Evolutionary conservation across 1,140 invertebrate genomes (phyloP), one percentile per base, ranked within the genome.

Genomic region (Aphidius gifuensis): DNA sequence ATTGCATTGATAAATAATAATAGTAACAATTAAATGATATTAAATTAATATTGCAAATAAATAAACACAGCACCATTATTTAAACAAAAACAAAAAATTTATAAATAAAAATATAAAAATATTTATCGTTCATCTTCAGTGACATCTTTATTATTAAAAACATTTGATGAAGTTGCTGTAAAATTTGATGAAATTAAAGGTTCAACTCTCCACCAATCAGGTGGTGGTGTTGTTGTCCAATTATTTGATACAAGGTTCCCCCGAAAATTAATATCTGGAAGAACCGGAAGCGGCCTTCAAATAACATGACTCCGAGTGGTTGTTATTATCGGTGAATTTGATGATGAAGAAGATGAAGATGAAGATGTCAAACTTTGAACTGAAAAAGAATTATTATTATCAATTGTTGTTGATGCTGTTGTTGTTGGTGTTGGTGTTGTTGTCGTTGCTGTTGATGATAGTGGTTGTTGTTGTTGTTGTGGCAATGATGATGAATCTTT

Each of bases 201-300:
- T 5, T 77, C 72, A 2, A 80, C 73, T 21, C 78, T 74, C 79
- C 79, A 82, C 79, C 79, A 81, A 45, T 81, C 77, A 21, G 16
- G 72, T 62, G 69, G 54, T 50, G 69, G 69, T 32, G 23, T 32
- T 32, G 23, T 32, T 5, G 73, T 67, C 68, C 69, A 68, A 75
- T 73, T 68, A 67, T 54, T 68, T 59, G 77, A 67, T 49, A 74
- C 71, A 60, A 79, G 80, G 79, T 79, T 81, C 80, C 77, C 80
- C 78, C 80, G 76, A 69, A 77, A 81, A 64, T 80, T 79, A 0
- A 80, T 53, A 51, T 82, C 84, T 69, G 87, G 88, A 80, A 90
- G 88, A 88, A 90, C 87, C 83, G 86, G 86, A 78, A 90, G 87
- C 80, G 89, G 89, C 82, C 87, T 90, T 90, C 89, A 91, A 86